A percentile compares a stretch with the other conserved stretches of the same genome.
Conservation (phyloP, 2,888 invertebrate genomes). For the Tanypteryx hageni region DNA sequence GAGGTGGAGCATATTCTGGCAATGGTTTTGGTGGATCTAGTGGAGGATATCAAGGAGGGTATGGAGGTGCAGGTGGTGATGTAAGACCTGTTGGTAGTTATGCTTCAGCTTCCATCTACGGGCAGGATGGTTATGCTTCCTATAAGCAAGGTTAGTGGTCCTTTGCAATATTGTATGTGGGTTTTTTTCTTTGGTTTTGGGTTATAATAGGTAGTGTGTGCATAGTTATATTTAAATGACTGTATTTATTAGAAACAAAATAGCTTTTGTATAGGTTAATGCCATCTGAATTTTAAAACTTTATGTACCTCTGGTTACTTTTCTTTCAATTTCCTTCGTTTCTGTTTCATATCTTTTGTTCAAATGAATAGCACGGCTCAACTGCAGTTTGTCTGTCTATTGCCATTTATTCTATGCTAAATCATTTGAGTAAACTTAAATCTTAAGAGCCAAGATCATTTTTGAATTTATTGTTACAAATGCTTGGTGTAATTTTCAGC, state of each 20-base stretch:
- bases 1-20: constrained; percentile 42
- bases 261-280: neutral
- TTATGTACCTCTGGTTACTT: neutral
- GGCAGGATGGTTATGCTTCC: constrained; percentile 57
- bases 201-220: neutral
- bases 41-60: constrained; percentile 60
- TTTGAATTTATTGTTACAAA: too few species aligned
- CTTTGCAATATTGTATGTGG: neutral
- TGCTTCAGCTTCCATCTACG: constrained; percentile 36
- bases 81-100: constrained; percentile 54
- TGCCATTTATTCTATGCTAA: too few species aligned
- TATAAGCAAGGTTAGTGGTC: constrained; percentile 45
- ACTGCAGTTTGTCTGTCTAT: too few species aligned
- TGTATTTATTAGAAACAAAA: neutral
- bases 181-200: neutral
- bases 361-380: too few species aligned
- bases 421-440: too few species aligned
- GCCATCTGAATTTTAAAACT: neutral
- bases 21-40: constrained; percentile 48
- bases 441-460: too few species aligned
- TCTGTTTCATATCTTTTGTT: too few species aligned
- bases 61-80: constrained; percentile 45
- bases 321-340: neutral
- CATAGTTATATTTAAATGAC: neutral
- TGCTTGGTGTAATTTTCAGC: too few species aligned